Base-by-base conservation (phyloP, 37 sponge, comb jelly and placozoan species). In the Haliclona indistincta region DNA sequence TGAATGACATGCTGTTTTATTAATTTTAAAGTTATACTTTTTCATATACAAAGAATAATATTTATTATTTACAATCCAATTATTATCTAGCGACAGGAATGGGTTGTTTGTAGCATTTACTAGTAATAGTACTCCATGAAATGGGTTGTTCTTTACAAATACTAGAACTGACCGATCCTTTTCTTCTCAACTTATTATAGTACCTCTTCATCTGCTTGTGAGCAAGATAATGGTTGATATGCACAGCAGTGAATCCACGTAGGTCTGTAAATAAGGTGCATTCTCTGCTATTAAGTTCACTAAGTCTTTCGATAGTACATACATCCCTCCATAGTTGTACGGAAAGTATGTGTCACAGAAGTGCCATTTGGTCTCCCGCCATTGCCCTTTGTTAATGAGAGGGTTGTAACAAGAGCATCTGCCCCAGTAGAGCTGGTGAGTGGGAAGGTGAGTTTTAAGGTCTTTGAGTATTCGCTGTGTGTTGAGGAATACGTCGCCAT, bases 361-460 rank as follows among this genome's bases (percentile, higher is more conserved):
- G 0, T 29, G 37, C 81, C 82, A 87, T 32, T 76, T 52, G 6
- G 8, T 43, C 63, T 87, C 88, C 43, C 40, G 45, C 51, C 80
- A 87, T 11, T 1, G 5, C 0, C 88, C 88, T 0, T 61, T 36
- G 93, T 83, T 37, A 90, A 90, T 36, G 97, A 96, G 66, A 45
- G 89, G n/a, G 75, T 98, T 4, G 6, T 2, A 30, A 22, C 88
- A 81, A 20, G 54, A 17, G 25, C 81, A 74, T 4, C 56, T 51
- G 0, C 88, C 88, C 88, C 88, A 87, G 79, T 76, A 87, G 1
- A 87, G 32, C 30, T 71, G 26, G 19, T 53, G 54, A 2, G 23
- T 56, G 51, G 34, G 20, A 26, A 65, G 29, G 8, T 47, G 22
- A 17, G 38, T 5, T 20, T 34, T 15, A 17, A 87, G 73, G 34